Conservation (phyloP, 1,140 invertebrate species). For the Calliphora vicina region DNA sequence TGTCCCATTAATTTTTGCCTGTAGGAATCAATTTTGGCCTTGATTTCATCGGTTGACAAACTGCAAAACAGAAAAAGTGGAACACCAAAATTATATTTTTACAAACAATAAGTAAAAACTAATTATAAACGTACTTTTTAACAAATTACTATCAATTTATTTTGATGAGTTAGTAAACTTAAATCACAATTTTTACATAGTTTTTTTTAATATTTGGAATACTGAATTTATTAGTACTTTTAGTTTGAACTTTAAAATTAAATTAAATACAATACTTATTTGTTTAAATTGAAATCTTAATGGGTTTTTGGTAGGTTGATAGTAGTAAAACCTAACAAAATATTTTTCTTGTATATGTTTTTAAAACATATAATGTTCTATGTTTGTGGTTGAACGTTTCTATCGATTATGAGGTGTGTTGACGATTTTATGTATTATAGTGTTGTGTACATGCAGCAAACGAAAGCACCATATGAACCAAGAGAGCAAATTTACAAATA, state of each 20-base stretch:
- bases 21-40: conserved; percentile 81
- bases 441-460: not conserved
- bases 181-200: not conserved
- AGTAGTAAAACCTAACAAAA: conserved; percentile 6
- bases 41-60: conserved; percentile 80
- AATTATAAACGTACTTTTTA: not conserved
- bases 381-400: not conserved
- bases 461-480: not conserved
- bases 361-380: not conserved
- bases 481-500: not conserved
- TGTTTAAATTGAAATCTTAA: too few species aligned
- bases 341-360: conserved; percentile 26
- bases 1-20: conserved; percentile 77
- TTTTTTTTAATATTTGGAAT: not conserved
- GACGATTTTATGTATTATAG: conserved; percentile 28
- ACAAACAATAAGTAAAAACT: not conserved
- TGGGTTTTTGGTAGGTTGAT: too few species aligned
- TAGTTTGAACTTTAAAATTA: not conserved
- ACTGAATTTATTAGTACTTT: not conserved
- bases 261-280: too few species aligned
- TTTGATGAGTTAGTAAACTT: not conserved
- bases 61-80: conserved; percentile 62
- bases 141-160: not conserved
- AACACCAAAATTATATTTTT: conserved; percentile 13
- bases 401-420: conserved; percentile 25